Evolutionary conservation across 2,888 invertebrate genomes (phyloP).

Genomic region (Cantharis rufa): DNA sequence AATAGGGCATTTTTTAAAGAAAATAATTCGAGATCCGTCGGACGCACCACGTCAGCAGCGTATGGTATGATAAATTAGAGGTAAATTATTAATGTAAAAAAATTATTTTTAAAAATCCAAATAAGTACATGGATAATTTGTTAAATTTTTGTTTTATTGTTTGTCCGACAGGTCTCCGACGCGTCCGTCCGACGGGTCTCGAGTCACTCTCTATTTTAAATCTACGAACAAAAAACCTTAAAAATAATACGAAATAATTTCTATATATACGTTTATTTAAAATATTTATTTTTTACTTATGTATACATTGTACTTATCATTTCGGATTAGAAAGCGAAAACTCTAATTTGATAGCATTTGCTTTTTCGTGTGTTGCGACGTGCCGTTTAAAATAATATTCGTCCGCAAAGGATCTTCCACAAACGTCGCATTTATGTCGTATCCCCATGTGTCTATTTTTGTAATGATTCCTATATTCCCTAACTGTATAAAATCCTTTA

Average conservation of each 20-base stretch:
- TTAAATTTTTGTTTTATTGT: too few relatives aligned
- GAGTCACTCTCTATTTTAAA: background rate
- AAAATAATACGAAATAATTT: background rate
- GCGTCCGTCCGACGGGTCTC: too few relatives aligned
- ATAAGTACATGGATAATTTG: too few relatives aligned
- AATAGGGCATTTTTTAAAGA: background rate
- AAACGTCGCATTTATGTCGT: slow-evolving; percentile 51
- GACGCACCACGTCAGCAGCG: too few relatives aligned
- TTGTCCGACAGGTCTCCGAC: too few relatives aligned
- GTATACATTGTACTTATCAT: background rate
- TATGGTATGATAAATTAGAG: too few relatives aligned
- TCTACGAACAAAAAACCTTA: background rate
- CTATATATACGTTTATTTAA: background rate
- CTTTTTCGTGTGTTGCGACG: slow-evolving; percentile 49
- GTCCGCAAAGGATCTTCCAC: slow-evolving; percentile 53
- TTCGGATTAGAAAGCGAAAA: slow-evolving; percentile 2
- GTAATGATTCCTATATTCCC: slow-evolving; percentile 54
- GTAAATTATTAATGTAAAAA: too few relatives aligned
- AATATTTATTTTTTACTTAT: background rate
- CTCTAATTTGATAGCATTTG: slow-evolving; percentile 12
- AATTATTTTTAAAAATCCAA: too few relatives aligned
- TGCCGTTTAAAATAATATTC: slow-evolving; percentile 55
- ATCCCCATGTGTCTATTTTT: slow-evolving; percentile 55
- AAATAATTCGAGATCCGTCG: too few relatives aligned
- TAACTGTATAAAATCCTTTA: slow-evolving; percentile 54